Conservation (phyloP, 2,797 vertebrate genomes). For the Botia kubotai region DNA sequence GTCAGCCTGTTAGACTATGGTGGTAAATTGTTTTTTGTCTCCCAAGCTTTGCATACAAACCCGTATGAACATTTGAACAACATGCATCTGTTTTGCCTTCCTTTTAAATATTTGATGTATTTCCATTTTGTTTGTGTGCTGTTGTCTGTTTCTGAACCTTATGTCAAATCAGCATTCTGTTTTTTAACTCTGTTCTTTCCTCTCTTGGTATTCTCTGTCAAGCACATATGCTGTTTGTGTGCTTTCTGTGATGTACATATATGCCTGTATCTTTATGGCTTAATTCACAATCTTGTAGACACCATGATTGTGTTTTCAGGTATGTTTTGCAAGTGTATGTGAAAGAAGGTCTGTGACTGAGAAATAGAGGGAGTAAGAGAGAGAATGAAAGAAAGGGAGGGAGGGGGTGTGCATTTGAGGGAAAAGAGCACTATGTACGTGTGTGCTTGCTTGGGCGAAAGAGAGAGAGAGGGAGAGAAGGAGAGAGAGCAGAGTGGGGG, state of each 20-base stretch:
- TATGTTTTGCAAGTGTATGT: too few relatives aligned
- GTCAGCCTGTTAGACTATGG: not conserved
- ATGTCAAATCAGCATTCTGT: too few relatives aligned
- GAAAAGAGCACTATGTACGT: constrained; percentile 1
- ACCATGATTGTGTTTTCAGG: not conserved
- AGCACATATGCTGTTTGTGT: constrained; percentile 4
- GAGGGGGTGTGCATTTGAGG: not conserved
- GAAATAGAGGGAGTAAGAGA: not conserved
- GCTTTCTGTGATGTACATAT: constrained; percentile 5
- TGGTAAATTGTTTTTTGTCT: not conserved
- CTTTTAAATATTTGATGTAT: not conserved
- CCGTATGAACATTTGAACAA: not conserved
- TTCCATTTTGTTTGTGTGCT: not conserved
- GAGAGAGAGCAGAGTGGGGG: not conserved
- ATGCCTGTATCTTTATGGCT: not conserved
- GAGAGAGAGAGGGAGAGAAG: constrained; percentile 5
- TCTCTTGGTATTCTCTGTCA: constrained; percentile 19
- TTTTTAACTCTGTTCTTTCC: not conserved
- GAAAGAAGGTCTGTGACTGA: too few relatives aligned
- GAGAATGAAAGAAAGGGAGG: too few relatives aligned
- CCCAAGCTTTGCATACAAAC: constrained; percentile 9
- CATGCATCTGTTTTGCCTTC: not conserved
- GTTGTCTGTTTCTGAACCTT: not conserved
- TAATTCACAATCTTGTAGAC: not conserved
- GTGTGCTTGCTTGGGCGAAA: not conserved